A percentile compares a stretch with the other conserved stretches of the same genome.
These are phyloP conservation scores for Alligator mississippiensis DNA, from an alignment of 2,113 vertebrate species.

Conservation along the genomic window DNA sequence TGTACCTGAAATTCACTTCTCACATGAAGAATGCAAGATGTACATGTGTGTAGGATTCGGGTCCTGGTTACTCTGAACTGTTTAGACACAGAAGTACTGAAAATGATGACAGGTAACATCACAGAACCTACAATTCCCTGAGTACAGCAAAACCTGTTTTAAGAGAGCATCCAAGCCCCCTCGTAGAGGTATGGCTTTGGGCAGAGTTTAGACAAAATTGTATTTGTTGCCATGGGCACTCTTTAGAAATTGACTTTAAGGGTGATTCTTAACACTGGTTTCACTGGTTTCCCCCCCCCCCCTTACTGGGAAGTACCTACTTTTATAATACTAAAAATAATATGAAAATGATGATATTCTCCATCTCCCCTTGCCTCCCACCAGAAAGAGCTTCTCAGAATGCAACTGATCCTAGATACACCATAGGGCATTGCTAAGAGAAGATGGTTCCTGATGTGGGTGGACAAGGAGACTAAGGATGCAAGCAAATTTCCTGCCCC, in stretches of 20 bases:
- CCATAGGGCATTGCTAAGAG: neutral
- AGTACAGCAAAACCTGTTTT: constrained; percentile 12
- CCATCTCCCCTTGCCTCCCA: neutral
- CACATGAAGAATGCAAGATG: constrained; percentile 49
- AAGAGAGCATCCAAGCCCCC: neutral
- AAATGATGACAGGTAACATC: constrained; percentile 27
- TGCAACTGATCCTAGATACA: neutral
- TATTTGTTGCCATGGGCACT: neutral
- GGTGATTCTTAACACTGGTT: constrained; percentile 6
- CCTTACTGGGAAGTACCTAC: neutral
- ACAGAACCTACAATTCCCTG: neutral
- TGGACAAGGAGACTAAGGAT: neutral
- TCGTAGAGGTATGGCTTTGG: neutral
- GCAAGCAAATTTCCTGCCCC: neutral
- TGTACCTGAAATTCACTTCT: constrained; percentile 54
- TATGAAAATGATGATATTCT: neutral
- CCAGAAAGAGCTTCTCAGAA: neutral
- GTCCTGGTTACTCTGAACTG: constrained; percentile 46
- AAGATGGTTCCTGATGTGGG: neutral
- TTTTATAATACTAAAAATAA: neutral
- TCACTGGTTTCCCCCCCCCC: neutral
- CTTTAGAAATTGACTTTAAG: neutral
- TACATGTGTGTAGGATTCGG: constrained; percentile 31
- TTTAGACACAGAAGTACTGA: constrained; percentile 59
- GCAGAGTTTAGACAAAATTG: neutral